These are phyloP conservation scores for Podarcis muralis DNA, from an alignment of 2,113 vertebrate genomes.

Conservation along the genomic window DNA sequence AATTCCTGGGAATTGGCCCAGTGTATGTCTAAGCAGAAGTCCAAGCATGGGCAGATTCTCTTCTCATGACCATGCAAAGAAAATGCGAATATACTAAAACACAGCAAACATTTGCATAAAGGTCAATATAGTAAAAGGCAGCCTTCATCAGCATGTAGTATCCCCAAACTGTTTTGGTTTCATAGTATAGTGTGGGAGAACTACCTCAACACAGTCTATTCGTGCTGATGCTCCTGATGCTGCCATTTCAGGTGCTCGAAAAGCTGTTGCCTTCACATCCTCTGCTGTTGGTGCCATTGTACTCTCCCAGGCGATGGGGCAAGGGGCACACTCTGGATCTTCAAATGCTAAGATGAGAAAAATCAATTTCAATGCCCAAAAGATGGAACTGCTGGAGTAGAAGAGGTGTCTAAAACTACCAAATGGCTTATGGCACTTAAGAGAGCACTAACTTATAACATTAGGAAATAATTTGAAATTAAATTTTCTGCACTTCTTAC, in stretches of 20 bases:
- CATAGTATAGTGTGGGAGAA: conserved; percentile 60
- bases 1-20: not conserved
- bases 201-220: conserved; percentile 75
- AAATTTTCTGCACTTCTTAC: conserved; percentile 30
- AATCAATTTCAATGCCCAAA: conserved; percentile 75
- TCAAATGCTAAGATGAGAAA: conserved; percentile 76
- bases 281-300: conserved; percentile 67
- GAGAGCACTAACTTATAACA: conserved; percentile 23
- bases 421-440: conserved; percentile 36
- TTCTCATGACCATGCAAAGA: conserved; percentile 7
- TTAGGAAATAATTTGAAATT: conserved; percentile 23
- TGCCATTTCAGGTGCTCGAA: conserved; percentile 70
- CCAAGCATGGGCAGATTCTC: conserved; percentile 27
- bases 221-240: conserved; percentile 67
- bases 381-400: conserved; percentile 70
- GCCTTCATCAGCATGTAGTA: conserved; percentile 55
- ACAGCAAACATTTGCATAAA: conserved; percentile 55
- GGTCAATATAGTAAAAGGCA: conserved; percentile 50
- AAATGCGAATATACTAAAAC: conserved; percentile 32
- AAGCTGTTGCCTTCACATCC: conserved; percentile 70
- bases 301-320: conserved; percentile 68
- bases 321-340: conserved; percentile 71
- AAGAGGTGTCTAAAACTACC: conserved; percentile 57
- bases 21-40: not conserved
- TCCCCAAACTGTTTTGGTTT: conserved; percentile 57